These are phyloP conservation scores for Scyliorhinus canicula DNA, from an alignment of 2,797 vertebrate genomes.

Conservation along the genomic window DNA sequence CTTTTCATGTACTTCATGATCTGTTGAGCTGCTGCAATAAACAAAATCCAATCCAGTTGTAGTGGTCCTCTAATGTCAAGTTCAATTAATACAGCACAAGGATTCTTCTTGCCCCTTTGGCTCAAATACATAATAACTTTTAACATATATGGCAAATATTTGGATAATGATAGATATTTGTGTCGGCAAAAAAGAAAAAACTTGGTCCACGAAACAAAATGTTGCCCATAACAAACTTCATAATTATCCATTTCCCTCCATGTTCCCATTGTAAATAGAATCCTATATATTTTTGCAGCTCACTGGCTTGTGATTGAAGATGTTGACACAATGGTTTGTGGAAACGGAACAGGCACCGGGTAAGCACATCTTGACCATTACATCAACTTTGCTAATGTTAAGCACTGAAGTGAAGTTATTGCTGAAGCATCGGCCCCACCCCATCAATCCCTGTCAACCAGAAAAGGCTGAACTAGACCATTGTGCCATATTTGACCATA, in stretches of 20 bases:
- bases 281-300: constrained; percentile 29
- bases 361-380: background rate
- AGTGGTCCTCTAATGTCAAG: background rate
- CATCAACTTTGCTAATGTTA: background rate
- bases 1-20: too few species aligned
- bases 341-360: constrained; percentile 40
- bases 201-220: background rate
- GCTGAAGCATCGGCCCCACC: background rate
- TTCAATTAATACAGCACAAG: background rate
- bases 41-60: background rate
- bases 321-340: constrained; percentile 38
- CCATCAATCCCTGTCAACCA: background rate
- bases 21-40: too few species aligned
- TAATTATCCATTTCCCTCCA: background rate
- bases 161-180: background rate
- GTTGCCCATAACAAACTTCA: background rate
- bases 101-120: background rate
- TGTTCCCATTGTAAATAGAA: background rate
- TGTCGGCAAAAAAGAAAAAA: background rate
- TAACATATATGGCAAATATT: background rate
- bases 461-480: background rate
- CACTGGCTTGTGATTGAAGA: constrained; percentile 39
- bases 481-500: background rate
- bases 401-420: background rate
- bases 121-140: background rate